Percentiles rank a stretch among this genome's conserved stretches.
Conservation (phyloP, 1,140 invertebrate genomes). For the Cyrtorhinus lividipennis region DNA sequence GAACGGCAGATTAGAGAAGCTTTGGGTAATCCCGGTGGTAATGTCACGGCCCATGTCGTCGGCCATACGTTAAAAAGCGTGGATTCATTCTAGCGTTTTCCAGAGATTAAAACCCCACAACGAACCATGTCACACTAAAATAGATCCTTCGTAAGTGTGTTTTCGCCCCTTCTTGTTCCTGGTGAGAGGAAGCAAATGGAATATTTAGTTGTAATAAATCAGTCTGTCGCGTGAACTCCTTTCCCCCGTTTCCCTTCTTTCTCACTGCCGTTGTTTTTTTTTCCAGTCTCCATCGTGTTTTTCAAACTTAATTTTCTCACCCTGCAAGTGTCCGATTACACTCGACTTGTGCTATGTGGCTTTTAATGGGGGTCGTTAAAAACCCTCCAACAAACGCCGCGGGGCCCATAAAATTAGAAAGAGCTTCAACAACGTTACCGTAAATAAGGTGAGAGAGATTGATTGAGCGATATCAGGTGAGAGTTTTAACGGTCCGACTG, state of each 20-base stretch:
- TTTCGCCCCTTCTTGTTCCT: too few relatives aligned
- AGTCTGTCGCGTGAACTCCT: too few relatives aligned
- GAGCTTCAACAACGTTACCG: too few relatives aligned
- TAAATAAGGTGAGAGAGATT: too few relatives aligned
- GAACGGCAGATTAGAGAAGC: neutral
- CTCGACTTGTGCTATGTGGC: neutral
- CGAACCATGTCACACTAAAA: too few relatives aligned
- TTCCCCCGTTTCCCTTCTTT: too few relatives aligned
- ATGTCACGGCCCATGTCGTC: neutral
- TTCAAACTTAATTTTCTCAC: neutral
- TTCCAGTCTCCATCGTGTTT: neutral
- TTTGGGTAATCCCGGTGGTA: neutral
- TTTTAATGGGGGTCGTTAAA: neutral
- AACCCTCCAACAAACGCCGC: too few relatives aligned
- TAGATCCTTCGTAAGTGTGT: too few relatives aligned
- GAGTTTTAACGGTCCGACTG: too few relatives aligned
- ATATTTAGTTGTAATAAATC: neutral
- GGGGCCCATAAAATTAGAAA: too few relatives aligned
- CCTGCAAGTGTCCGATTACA: neutral
- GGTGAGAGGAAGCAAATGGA: neutral
- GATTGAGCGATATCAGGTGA: too few relatives aligned
- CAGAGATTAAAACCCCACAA: neutral
- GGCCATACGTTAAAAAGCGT: neutral
- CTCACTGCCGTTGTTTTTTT: neutral
- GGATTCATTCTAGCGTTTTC: neutral